A percentile compares a stretch with the other conserved stretches of the same genome.
Evolutionary conservation across 1,140 invertebrate species (phyloP).

Genomic region (Lordiphosa collinella): DNA sequence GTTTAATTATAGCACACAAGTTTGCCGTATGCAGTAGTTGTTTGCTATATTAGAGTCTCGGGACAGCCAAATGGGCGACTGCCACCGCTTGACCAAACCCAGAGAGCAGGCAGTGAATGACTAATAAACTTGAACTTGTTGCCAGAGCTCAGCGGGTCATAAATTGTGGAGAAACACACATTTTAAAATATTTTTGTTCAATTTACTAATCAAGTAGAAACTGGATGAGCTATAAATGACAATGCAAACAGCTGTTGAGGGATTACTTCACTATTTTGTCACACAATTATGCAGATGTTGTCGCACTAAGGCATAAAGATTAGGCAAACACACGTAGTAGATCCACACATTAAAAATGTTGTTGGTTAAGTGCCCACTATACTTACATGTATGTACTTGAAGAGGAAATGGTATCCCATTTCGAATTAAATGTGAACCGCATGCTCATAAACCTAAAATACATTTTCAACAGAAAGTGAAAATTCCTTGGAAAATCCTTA

Average conservation of each 20-base stretch:
- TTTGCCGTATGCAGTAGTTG: too few relatives aligned
- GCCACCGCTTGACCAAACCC: background rate
- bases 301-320: constrained; percentile 27
- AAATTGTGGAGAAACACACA: constrained; percentile 12
- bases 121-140: constrained; percentile 69
- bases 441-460: constrained; percentile 9
- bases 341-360: too few relatives aligned
- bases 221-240: too few relatives aligned
- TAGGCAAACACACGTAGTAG: constrained; percentile 28
- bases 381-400: too few relatives aligned
- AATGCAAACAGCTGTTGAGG: too few relatives aligned
- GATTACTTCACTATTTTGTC: too few relatives aligned
- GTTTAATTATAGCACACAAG: constrained; percentile 57
- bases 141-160: constrained; percentile 2
- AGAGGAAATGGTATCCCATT: too few relatives aligned
- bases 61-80: too few relatives aligned
- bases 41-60: too few relatives aligned
- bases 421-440: background rate
- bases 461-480: constrained; percentile 15
- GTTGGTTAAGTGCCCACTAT: too few relatives aligned
- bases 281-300: constrained; percentile 23
- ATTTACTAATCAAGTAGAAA: too few relatives aligned
- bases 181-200: constrained; percentile 17
- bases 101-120: constrained; percentile 18
- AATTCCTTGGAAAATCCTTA: background rate